A percentile compares a stretch with the other conserved stretches of the same genome.
These are phyloP conservation scores for Cancer borealis DNA, from an alignment of 2,888 invertebrate genomes.

Conservation along the genomic window DNA sequence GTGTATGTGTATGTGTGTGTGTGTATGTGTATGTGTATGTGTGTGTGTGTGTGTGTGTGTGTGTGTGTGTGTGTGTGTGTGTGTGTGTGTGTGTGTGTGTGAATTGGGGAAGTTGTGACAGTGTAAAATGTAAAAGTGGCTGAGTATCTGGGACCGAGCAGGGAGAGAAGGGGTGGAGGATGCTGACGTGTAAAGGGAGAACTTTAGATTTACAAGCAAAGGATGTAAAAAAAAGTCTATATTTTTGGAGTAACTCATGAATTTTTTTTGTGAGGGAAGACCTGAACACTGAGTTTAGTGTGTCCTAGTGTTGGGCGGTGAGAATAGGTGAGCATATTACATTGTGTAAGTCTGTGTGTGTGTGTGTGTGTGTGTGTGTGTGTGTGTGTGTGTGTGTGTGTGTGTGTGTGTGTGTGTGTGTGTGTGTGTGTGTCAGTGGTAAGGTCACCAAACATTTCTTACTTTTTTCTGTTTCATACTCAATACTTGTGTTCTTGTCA, in stretches of 20 bases:
- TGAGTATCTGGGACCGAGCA: not conserved
- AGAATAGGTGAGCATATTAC: not conserved
- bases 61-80: constrained; percentile 44
- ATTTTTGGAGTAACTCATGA: not conserved
- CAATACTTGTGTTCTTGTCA: no score
- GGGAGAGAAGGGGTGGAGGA: not conserved
- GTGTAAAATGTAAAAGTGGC: not conserved
- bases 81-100: constrained; percentile 47
- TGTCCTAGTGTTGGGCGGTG: not conserved
- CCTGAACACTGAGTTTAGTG: not conserved
- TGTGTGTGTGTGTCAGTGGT: not conserved
- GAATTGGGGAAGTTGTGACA: not conserved
- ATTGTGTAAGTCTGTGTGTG: not conserved
- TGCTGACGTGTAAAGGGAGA: constrained; percentile 10
- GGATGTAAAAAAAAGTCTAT: not conserved
- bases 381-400: no score
- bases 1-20: constrained; percentile 44
- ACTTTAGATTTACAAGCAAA: not conserved
- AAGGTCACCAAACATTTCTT: no score
- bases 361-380: no score
- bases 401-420: no score
- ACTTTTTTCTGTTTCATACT: no score
- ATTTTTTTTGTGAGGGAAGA: not conserved
- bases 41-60: constrained; percentile 35
- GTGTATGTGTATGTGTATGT: constrained; percentile 1